Evolutionary conservation across 2,888 invertebrate genomes (phyloP).

Genomic region (Gortyna flavago): DNA sequence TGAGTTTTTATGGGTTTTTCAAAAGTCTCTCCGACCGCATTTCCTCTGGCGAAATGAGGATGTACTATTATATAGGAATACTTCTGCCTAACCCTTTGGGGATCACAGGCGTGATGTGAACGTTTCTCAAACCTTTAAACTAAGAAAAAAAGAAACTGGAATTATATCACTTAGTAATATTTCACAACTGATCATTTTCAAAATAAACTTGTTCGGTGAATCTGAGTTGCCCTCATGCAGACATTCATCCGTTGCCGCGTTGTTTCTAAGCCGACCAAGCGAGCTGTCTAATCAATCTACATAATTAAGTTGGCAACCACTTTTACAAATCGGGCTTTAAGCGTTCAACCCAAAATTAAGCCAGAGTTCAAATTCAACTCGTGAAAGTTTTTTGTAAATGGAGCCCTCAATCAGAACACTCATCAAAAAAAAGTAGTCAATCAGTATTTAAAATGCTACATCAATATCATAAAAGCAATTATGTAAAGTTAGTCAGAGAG

Average conservation of each 20-base stretch:
- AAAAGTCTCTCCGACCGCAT: too few species aligned
- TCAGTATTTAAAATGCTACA: neutral
- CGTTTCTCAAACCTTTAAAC: neutral
- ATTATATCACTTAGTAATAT: neutral
- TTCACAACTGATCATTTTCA: neutral
- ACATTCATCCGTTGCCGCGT: neutral
- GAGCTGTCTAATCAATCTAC: constrained; percentile 13
- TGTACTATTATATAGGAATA: neutral
- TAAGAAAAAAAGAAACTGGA: neutral
- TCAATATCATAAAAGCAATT: neutral
- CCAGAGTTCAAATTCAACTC: neutral
- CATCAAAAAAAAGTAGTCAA: neutral
- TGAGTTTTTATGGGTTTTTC: too few species aligned
- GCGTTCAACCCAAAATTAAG: neutral
- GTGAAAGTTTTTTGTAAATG: neutral
- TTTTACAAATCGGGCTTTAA: neutral
- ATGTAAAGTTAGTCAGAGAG: neutral
- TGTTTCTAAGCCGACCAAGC: neutral
- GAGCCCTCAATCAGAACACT: neutral
- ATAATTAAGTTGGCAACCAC: constrained; percentile 28
- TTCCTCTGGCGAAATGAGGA: neutral
- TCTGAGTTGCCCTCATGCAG: neutral
- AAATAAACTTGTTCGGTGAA: neutral
- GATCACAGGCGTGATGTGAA: neutral
- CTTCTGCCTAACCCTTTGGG: neutral